phyloP scores from a whole-genome alignment of 2,113 vertebrate species.

The Morone chrysops region DNA sequence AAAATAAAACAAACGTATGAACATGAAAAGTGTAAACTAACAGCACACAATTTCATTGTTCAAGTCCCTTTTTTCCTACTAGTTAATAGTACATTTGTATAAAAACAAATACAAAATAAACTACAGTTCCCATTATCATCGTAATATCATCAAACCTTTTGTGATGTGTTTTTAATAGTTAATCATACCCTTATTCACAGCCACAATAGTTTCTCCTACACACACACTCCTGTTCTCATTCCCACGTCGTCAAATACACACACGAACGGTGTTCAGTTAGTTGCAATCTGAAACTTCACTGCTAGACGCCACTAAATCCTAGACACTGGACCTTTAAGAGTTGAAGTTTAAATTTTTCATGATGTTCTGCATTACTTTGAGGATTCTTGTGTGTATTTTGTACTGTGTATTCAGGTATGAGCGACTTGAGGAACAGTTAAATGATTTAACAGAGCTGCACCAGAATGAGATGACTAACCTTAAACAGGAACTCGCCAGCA shows the following conservation, averaged over 20 bases:
- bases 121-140: too few species aligned
- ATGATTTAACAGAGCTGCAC: slow-evolving; percentile 96
- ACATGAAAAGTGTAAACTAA: background rate
- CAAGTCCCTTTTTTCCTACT: background rate
- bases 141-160: background rate
- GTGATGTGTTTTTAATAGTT: background rate
- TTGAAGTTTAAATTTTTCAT: background rate
- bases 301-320: too few species aligned
- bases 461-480: slow-evolving; percentile 99
- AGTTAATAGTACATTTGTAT: background rate
- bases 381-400: slow-evolving; percentile 29
- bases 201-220: too few species aligned
- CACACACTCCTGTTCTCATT: too few species aligned
- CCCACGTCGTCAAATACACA: too few species aligned
- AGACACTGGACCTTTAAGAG: too few species aligned
- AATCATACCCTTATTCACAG: too few species aligned
- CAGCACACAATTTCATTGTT: too few species aligned
- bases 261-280: too few species aligned
- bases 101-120: background rate
- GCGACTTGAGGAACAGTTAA: slow-evolving; percentile 97
- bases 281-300: too few species aligned
- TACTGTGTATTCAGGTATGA: slow-evolving; percentile 87
- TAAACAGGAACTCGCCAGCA: slow-evolving; percentile 98
- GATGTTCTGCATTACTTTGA: background rate
- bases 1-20: background rate